Percentiles rank a stretch among this genome's conserved stretches.
These are phyloP conservation scores for Charaxes varanes DNA, from an alignment of 1,140 invertebrate genomes.

Conservation along the genomic window DNA sequence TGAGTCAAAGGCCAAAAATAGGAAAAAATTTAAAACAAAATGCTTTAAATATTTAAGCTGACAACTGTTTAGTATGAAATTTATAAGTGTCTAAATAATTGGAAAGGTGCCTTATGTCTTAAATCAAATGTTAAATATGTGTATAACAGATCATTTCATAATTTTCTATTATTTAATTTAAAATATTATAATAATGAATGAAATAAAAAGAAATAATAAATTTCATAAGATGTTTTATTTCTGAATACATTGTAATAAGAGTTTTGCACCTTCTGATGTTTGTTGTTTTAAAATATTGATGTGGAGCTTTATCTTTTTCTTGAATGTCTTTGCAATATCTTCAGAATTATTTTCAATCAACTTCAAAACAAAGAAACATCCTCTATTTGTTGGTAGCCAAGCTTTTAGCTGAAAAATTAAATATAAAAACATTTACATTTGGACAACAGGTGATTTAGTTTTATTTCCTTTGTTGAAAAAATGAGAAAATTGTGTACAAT, in stretches of 20 bases:
- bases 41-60: too few relatives aligned
- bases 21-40: too few relatives aligned
- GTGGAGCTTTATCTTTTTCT: constrained; percentile 42
- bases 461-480: too few relatives aligned
- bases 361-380: constrained; percentile 66
- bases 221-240: constrained; percentile 33
- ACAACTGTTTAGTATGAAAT: too few relatives aligned
- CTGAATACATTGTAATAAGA: constrained; percentile 52
- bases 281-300: constrained; percentile 49
- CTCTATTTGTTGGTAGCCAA: constrained; percentile 66
- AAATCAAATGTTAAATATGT: too few relatives aligned
- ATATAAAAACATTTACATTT: constrained; percentile 7
- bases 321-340: constrained; percentile 34
- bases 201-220: constrained; percentile 14
- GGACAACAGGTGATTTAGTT: neutral
- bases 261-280: constrained; percentile 55
- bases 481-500: too few relatives aligned
- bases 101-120: too few relatives aligned
- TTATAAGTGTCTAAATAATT: too few relatives aligned
- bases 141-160: too few relatives aligned
- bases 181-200: constrained; percentile 15
- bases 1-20: too few relatives aligned
- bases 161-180: too few relatives aligned
- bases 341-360: constrained; percentile 62
- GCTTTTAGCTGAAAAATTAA: constrained; percentile 46